Conservation (phyloP, 2,113 vertebrate species). For the Sander vitreus region DNA sequence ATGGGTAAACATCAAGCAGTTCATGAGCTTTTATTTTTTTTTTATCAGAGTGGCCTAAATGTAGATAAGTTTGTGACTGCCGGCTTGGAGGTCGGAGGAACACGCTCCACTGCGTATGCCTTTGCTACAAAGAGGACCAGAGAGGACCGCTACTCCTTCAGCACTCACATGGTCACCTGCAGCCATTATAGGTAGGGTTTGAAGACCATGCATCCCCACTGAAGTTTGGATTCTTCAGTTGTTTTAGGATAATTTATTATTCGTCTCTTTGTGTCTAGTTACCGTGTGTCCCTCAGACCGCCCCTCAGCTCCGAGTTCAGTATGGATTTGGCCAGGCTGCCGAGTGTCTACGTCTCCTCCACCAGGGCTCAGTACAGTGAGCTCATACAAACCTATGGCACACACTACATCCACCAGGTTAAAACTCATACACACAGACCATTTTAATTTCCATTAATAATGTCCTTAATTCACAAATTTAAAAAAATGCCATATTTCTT, state of each 20-base stretch:
- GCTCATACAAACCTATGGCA: slow-evolving; percentile 71
- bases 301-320: slow-evolving; percentile 54
- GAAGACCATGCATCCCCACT: neutral
- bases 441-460: no score
- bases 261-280: slow-evolving; percentile 40
- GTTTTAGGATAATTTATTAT: neutral
- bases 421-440: neutral
- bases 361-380: slow-evolving; percentile 32
- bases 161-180: slow-evolving; percentile 36
- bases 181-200: slow-evolving; percentile 46
- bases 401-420: slow-evolving; percentile 73
- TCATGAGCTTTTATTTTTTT: neutral
- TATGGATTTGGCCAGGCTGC: slow-evolving; percentile 38
- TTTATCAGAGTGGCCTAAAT: slow-evolving; percentile 33
- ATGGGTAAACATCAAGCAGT: no score
- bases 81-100: neutral
- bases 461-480: no score
- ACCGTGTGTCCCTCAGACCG: slow-evolving; percentile 15
- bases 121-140: slow-evolving; percentile 17
- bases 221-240: no score
- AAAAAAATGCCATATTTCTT: neutral
- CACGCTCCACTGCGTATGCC: neutral
- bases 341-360: no score
- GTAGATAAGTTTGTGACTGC: neutral
- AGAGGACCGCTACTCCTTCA: slow-evolving; percentile 44